A percentile compares a stretch with the other conserved stretches of the same genome.
Evolutionary conservation across 2,797 vertebrate species (phyloP).

Genomic region (Todus mexicanus): DNA sequence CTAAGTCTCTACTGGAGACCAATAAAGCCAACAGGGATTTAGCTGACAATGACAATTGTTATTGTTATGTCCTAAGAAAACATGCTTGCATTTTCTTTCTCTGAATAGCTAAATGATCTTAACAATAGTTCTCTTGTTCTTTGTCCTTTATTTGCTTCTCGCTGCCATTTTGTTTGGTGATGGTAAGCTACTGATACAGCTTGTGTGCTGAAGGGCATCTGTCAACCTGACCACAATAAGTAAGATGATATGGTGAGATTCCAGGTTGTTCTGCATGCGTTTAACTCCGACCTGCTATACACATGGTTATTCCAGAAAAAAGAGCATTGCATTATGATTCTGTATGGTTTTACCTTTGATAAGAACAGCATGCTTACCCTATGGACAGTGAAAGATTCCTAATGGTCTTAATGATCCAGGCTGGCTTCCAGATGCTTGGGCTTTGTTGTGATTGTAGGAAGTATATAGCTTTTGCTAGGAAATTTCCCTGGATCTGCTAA

Average conservation of each 20-base stretch:
- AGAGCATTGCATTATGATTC: not conserved
- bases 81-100: constrained; percentile 29
- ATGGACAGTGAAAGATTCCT: not conserved
- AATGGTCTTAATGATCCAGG: not conserved
- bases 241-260: not conserved
- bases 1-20: not conserved
- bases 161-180: constrained; percentile 15
- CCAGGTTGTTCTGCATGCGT: not conserved
- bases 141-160: not conserved
- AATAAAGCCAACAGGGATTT: constrained; percentile 41
- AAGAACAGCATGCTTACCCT: not conserved
- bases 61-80: constrained; percentile 35
- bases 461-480: not conserved
- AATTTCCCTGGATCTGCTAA: not conserved
- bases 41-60: constrained; percentile 48
- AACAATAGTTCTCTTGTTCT: constrained; percentile 3
- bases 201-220: not conserved
- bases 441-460: not conserved
- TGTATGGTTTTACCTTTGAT: not conserved
- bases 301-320: not conserved
- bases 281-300: not conserved
- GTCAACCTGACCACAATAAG: not conserved
- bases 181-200: not conserved
- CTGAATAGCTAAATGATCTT: constrained; percentile 3
- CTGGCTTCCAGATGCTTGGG: not conserved